A percentile compares a stretch with the other conserved stretches of the same genome.
phyloP scores from a whole-genome alignment of 2,113 vertebrate species.

The Paradisaea rubra region DNA sequence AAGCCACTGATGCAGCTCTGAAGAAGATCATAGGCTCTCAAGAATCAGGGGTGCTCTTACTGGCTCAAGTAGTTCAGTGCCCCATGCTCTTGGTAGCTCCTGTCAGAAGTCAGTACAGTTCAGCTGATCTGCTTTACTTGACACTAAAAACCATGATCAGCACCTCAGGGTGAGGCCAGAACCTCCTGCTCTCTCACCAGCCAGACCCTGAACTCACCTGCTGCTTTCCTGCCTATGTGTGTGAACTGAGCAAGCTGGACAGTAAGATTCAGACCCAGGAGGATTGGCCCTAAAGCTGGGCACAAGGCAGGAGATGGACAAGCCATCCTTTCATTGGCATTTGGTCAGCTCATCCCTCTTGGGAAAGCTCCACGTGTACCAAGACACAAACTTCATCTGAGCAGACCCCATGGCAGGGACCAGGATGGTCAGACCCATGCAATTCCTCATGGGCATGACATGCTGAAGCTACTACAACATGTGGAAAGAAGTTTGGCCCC shows the following conservation, averaged over 20 bases:
- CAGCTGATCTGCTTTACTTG: not conserved
- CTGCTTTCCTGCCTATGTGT: not conserved
- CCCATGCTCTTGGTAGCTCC: not conserved
- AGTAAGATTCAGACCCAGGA: not conserved
- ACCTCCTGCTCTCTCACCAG: not conserved
- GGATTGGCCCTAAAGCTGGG: not conserved
- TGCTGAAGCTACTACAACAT: not conserved
- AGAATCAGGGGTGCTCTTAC: not conserved
- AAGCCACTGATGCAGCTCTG: not conserved
- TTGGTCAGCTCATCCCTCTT: not conserved
- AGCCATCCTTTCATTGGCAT: fast-evolving
- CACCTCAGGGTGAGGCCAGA: not conserved
- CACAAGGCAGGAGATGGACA: not conserved
- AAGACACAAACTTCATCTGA: not conserved
- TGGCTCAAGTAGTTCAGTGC: not conserved
- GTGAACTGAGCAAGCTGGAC: not conserved
- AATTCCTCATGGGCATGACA: fast-evolving
- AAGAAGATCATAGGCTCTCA: not conserved
- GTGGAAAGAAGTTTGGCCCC: not conserved
- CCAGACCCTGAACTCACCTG: not conserved
- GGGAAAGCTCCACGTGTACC: not conserved
- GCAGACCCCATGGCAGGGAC: not conserved
- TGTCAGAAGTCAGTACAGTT: not conserved
- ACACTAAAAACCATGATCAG: not conserved
- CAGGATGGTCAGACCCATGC: not conserved